These are phyloP conservation scores for Cossypha dichroa DNA, from an alignment of 2,797 vertebrate species.

Conservation along the genomic window DNA sequence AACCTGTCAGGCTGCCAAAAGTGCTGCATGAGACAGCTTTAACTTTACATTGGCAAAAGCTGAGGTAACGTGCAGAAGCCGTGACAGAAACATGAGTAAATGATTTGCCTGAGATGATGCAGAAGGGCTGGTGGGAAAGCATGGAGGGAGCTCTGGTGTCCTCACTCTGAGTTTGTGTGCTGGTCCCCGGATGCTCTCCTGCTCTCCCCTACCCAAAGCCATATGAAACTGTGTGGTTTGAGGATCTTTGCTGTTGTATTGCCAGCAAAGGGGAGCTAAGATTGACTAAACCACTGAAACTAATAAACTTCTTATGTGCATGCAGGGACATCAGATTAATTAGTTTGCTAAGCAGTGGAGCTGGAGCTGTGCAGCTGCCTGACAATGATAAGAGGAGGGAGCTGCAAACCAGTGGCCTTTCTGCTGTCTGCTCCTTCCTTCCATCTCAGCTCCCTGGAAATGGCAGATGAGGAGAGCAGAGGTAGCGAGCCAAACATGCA, in stretches of 20 bases:
- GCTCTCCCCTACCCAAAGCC: not conserved
- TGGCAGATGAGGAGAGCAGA: constrained; percentile 6
- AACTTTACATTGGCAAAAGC: not conserved
- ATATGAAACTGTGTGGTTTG: not conserved
- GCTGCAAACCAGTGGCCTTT: not conserved
- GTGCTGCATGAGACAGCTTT: not conserved
- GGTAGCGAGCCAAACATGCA: not conserved
- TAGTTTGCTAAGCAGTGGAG: not conserved
- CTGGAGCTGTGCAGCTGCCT: not conserved
- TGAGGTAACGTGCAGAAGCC: not conserved
- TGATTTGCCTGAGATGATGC: not conserved
- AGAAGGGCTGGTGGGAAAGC: not conserved
- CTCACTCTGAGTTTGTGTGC: not conserved
- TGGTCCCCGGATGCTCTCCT: not conserved
- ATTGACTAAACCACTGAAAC: not conserved
- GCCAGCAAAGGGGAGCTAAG: not conserved
- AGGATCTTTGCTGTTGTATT: not conserved
- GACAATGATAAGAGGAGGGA: not conserved
- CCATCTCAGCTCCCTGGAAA: not conserved
- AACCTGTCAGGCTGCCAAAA: not conserved
- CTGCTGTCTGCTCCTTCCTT: not conserved
- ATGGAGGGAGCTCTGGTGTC: not conserved
- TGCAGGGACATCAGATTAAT: constrained; percentile 4
- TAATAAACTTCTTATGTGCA: constrained; percentile 6
- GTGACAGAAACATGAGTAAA: not conserved